These are phyloP conservation scores for Synergus umbraculus DNA, from an alignment of 2,888 invertebrate species.

Conservation along the genomic window DNA sequence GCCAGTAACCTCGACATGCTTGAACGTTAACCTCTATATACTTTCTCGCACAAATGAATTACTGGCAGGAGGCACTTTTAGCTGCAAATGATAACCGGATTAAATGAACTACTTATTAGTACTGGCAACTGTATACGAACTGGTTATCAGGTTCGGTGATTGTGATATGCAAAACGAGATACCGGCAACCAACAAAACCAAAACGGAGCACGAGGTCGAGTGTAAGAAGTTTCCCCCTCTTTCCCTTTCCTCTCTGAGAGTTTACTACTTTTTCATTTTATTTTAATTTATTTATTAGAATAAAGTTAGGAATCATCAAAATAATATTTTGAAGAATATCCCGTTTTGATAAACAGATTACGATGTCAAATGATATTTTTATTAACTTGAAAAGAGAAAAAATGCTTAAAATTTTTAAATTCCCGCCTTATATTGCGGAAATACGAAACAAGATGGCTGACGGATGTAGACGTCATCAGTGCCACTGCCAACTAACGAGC, in stretches of 20 bases:
- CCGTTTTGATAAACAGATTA: background rate
- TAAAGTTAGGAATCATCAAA: too few relatives aligned
- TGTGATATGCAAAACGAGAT: background rate
- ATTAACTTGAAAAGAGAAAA: background rate
- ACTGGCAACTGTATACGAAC: background rate
- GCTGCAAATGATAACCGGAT: background rate
- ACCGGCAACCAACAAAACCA: too few relatives aligned
- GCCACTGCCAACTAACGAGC: constrained; percentile 72
- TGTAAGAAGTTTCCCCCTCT: too few relatives aligned
- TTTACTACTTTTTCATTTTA: too few relatives aligned
- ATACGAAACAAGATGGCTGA: constrained; percentile 64
- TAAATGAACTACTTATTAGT: background rate
- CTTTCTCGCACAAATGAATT: background rate
- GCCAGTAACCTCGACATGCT: constrained; percentile 71
- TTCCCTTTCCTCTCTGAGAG: too few relatives aligned
- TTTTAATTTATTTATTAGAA: too few relatives aligned
- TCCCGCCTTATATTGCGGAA: constrained; percentile 56
- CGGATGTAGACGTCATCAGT: constrained; percentile 77
- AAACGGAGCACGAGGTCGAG: too few relatives aligned
- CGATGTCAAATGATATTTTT: background rate
- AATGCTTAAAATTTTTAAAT: constrained; percentile 41
- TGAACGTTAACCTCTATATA: constrained; percentile 50
- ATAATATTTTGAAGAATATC: background rate
- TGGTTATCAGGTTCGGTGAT: background rate
- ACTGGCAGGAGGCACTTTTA: background rate